Evolutionary conservation across 2,797 vertebrate genomes (phyloP), one percentile per base, ranked within the genome.

Genomic region (Phoeniculus purpureus): DNA sequence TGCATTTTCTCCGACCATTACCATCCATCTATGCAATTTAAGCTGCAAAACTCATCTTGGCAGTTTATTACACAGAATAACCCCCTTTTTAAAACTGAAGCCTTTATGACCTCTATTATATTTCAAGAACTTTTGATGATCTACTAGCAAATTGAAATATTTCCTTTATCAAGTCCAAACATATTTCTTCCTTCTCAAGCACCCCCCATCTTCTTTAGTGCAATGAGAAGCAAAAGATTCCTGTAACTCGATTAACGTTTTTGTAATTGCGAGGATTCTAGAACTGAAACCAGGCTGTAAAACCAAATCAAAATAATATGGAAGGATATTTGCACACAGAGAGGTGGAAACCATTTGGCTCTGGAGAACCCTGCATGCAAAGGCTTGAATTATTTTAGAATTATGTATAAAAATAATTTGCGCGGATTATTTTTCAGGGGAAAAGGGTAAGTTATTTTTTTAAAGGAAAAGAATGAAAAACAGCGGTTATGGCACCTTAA

Each of bases 11-110:
- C 90, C 94, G 94, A 96, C 94, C 94, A 90, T 89, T 94, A 91
- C 90, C 94, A 94, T 95, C 96, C 96, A 95, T 87, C 85, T 94
- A 93, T 77, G 94, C 96, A 97, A 97, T 97, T 94, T 96, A 91
- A 94, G 93, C 80, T 89, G 89, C 89, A 97, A 96, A 96, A 95
- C 77, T 97, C 96, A 97, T 96, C 95, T 96, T 95, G 94, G 85
- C 85, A 66, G 73, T 85, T 91, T 96, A 96, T 96, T 90, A 95
- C 87, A 96, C 75, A 56, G 92, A 96, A 96, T 96, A 76, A 71
- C 43, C 64, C 84, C 73, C 76, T 96, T 93, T 93, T 96, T 84
- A 95, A 94, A 96, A 83, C 58, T 22, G 87, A 95, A 90, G 51
- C 25, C 54, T 77, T 66, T 74, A 65, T 55, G 91, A 95, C 91